Evolutionary conservation across 2,797 vertebrate species (phyloP), one percentile per base, ranked within the genome.

Genomic region (Phrynocephalus guinanensis): DNA sequence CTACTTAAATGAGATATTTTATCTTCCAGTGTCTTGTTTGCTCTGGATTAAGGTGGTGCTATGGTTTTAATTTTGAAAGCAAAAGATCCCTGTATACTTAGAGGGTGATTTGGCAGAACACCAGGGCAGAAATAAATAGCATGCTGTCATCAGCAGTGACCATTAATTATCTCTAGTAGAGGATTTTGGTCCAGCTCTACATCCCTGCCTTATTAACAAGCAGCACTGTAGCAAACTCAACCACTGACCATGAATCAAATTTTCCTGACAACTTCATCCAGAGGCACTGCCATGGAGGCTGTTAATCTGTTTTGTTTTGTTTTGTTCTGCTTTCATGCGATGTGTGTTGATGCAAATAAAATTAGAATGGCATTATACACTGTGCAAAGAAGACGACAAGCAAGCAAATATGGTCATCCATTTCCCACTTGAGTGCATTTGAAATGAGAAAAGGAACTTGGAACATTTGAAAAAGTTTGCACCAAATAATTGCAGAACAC

Each of bases 401-500:
- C 38, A 73, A 52, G 9, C 28, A 83, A 20, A 13, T 1, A 78
- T 89, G 84, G 18, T 18, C 1, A 70, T 87, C 82, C 38, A 30
- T 33, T 3, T 0, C 48, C 50, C 56, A 7, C 16, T 72, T 52
- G 78, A 48, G 8, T 0, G 0, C 56, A 44, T 16, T 20, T 28
- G 24, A 0, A 8, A 86, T 67, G 26, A 78, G 79, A 72, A 48
- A n/a, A 85, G n/a, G 87, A 83, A 1, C 20, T 3, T 6, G 56
- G 15, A 1, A 0, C 0, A 1, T 0, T 3, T 3, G 0, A 26
- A 76, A 83, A 80, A 13, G 24, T 22, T 68, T 67, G 26, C 22
- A 79, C 16, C 0, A 50, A 81, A 0, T 0, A 28, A 0, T 30
- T 52, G 82, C 2, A 28, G 16, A 33, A 60, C 68, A 86, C 82